Conservation (phyloP, 2,113 vertebrate genomes). For the Polypterus bichir region DNA sequence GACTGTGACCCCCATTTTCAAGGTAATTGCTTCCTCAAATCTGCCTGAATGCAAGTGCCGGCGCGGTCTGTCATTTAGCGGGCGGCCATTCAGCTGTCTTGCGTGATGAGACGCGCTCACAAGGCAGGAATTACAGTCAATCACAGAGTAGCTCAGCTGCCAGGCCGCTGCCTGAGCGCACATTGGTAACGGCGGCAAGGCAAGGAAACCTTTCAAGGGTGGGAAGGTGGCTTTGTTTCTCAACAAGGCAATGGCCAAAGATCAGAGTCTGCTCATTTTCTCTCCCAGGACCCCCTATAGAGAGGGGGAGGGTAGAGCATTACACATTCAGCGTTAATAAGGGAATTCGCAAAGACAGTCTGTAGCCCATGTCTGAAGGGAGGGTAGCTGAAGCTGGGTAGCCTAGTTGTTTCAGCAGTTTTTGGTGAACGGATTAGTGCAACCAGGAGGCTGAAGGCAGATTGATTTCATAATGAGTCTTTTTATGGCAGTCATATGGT, state of each 20-base stretch:
- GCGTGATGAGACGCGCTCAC: constrained; percentile 25
- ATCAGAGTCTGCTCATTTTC: background rate
- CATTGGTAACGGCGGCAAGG: constrained; percentile 12
- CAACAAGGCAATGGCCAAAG: constrained; percentile 15
- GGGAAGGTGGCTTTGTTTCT: constrained; percentile 31
- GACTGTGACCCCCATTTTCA: constrained; percentile 61
- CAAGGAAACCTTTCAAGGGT: constrained; percentile 7
- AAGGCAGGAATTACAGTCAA: constrained; percentile 17
- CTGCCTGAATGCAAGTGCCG: constrained; percentile 34
- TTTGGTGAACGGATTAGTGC: background rate
- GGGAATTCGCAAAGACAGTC: background rate
- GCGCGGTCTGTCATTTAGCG: constrained; percentile 45
- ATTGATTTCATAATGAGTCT: background rate
- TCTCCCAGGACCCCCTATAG: background rate
- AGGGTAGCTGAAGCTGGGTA: background rate
- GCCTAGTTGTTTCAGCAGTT: background rate
- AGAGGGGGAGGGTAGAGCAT: constrained; percentile 23
- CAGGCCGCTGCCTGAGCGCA: constrained; percentile 7
- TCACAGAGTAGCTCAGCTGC: constrained; percentile 2
- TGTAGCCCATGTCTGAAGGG: background rate
- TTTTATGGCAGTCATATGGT: background rate
- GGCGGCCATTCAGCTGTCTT: constrained; percentile 31
- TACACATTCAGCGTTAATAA: constrained; percentile 34
- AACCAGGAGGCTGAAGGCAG: background rate
- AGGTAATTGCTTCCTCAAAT: constrained; percentile 68